Evolutionary conservation across 2,797 vertebrate species (phyloP).

Genomic region (Etheostoma nigrum): DNA sequence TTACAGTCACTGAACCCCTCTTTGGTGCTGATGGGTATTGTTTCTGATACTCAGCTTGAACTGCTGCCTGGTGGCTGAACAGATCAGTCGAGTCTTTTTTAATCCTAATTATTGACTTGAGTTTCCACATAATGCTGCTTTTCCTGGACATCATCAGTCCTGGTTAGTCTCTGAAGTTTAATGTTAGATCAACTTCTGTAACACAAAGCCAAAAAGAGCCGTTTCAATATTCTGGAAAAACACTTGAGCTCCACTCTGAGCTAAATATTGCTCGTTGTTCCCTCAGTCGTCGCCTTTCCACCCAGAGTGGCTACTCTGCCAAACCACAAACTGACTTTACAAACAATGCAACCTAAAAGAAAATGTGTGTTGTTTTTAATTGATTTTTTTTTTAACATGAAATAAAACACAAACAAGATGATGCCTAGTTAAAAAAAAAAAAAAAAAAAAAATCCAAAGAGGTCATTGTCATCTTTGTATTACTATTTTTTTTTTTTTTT

Average conservation of each 20-base stretch:
- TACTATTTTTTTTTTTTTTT: constrained; percentile 30
- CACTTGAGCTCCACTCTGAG: background rate
- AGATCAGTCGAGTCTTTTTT: constrained; percentile 10
- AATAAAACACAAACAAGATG: constrained; percentile 49
- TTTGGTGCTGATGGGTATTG: constrained; percentile 41
- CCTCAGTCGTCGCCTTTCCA: constrained; percentile 10
- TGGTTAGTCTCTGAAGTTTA: background rate
- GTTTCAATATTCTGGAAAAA: background rate
- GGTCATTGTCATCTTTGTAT: constrained; percentile 70
- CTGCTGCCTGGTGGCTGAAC: constrained; percentile 19
- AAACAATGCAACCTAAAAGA: constrained; percentile 66
- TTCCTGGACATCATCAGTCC: background rate
- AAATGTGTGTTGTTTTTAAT: constrained; percentile 57
- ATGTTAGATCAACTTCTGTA: constrained; percentile 6
- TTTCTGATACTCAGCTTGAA: constrained; percentile 14
- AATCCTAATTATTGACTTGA: constrained; percentile 4
- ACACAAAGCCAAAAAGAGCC: constrained; percentile 10
- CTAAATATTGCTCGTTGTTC: constrained; percentile 4
- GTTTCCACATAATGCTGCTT: constrained; percentile 9
- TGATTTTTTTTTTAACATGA: constrained; percentile 69
- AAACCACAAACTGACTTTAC: constrained; percentile 72
- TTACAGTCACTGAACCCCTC: constrained; percentile 21
- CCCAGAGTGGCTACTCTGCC: constrained; percentile 62
- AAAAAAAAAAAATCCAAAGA: constrained; percentile 14
- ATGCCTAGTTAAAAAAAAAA: constrained; percentile 51